phyloP scores from a whole-genome alignment of 2,888 invertebrate genomes.

The Panzeria rudis region DNA sequence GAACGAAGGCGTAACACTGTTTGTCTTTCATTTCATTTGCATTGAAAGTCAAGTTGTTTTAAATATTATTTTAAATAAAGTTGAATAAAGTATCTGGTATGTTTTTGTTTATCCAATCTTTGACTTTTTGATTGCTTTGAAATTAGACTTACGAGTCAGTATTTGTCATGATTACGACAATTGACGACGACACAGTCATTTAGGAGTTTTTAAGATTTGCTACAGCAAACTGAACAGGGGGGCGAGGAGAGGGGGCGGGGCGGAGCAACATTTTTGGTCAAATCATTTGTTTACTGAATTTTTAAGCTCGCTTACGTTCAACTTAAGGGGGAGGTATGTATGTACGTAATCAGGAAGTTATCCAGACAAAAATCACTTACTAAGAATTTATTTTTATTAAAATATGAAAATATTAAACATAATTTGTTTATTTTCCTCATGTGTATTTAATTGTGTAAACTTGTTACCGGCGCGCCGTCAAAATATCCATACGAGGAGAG shows the following conservation, averaged over 20 bases:
- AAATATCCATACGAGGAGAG: background rate
- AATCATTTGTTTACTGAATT: slow-evolving; percentile 18
- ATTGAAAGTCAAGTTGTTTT: slow-evolving; percentile 44
- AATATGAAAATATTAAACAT: background rate
- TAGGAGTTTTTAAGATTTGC: background rate
- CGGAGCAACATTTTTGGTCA: slow-evolving; percentile 33
- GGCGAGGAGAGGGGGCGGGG: background rate
- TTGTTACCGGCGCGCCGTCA: slow-evolving; percentile 20
- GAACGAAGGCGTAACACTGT: slow-evolving; percentile 5
- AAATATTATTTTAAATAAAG: slow-evolving; percentile 14
- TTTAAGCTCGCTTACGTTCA: background rate
- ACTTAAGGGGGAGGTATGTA: slow-evolving; percentile 1
- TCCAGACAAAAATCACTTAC: slow-evolving; percentile 69
- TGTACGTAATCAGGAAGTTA: slow-evolving; percentile 69
- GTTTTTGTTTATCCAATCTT: slow-evolving; percentile 14
- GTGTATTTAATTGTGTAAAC: slow-evolving; percentile 25
- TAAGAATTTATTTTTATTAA: slow-evolving; percentile 47
- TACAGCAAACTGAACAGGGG: background rate
- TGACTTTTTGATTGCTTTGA: slow-evolving; percentile 39
- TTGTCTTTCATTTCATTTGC: slow-evolving; percentile 29
- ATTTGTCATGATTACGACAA: slow-evolving; percentile 36
- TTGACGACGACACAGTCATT: slow-evolving; percentile 17
- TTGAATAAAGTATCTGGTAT: background rate
- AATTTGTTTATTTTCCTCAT: slow-evolving; percentile 24
- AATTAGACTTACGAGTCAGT: slow-evolving; percentile 33